Base-by-base conservation (phyloP, 1,140 invertebrate genomes). In the Halictus rubicundus region DNA sequence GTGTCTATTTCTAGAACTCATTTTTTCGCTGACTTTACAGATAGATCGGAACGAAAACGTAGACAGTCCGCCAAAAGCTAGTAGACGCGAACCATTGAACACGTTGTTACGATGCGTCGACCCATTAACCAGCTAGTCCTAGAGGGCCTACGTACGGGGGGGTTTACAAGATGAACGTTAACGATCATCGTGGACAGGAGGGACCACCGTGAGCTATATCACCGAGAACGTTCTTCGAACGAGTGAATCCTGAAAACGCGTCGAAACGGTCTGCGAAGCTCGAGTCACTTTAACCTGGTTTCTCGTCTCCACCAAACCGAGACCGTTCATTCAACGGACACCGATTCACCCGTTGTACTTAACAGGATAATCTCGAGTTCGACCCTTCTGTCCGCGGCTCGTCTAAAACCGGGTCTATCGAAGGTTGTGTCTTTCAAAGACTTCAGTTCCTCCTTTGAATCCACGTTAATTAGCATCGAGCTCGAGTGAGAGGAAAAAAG, bases 1-100 rank as follows among this genome's bases (percentile, higher is more conserved):
- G 69, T 83, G 32, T 83, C 59, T 83, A 85, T 85, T 85, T 71
- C 25, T 88, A 88, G 84, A 65, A 72, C 32, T 74, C 12, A 37
- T 64, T 78, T 63, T 80, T 80, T 86, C 39, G 78, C 74, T 83
- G 74, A 74, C 82, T 86, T n/a, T 68, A 68, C 39, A 71, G 57
- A 59, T 64, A 68, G 66, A 65, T 25, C 61, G 57, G 65, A 59
- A 59, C 9, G 57, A 72, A 57, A 59, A 37, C 25, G 59, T 60
- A 61, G 72, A 83, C 27, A 69, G 76, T 82, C 64, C 63, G 65
- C 46, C 74, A 37, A 65, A 64, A 68, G 23, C 39, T 63, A 63
- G 64, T 66, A 60, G n/a, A 49, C 54, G 49, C 63, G 68, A 25
- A 32, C 37, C 71, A 83, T 66, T 63, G 59, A 32, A 32, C 32